Percentiles rank a stretch among this genome's conserved stretches.
Evolutionary conservation across 2,797 vertebrate species (phyloP).

Genomic region (Diglossa cyanea): DNA sequence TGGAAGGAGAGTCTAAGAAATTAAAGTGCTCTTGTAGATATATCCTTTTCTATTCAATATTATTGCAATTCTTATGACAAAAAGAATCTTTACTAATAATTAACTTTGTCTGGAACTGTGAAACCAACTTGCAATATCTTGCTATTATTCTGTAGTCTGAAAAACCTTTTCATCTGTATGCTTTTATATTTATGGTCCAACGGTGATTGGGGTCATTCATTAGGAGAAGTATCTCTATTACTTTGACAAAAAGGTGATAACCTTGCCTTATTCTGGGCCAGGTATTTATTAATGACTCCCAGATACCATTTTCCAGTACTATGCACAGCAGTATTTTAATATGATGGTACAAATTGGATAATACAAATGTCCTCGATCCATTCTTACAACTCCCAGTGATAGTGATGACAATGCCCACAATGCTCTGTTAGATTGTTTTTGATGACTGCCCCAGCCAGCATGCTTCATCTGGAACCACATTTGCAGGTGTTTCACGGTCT

Average conservation of each 20-base stretch:
- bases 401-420: background rate
- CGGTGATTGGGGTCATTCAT: conserved; percentile 12
- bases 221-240: conserved; percentile 58
- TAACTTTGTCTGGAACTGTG: background rate
- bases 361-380: background rate
- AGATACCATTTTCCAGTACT: conserved; percentile 56
- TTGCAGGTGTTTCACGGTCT: background rate
- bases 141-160: background rate
- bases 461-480: background rate
- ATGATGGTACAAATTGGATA: conserved; percentile 47
- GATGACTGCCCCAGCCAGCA: background rate
- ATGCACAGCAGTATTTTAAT: conserved; percentile 43
- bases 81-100: conserved; percentile 43
- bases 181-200: conserved; percentile 47
- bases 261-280: conserved; percentile 12
- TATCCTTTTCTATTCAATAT: background rate
- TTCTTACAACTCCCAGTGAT: background rate
- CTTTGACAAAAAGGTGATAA: conserved; percentile 62
- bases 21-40: conserved; percentile 16
- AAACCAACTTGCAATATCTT: conserved; percentile 16
- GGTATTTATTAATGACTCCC: conserved; percentile 58
- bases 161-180: conserved; percentile 12
- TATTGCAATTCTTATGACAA: conserved; percentile 14
- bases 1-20: conserved; percentile 20
- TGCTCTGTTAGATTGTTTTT: background rate